Evolutionary conservation across 2,113 vertebrate genomes (phyloP).

Genomic region (Myotis davidii): DNA sequence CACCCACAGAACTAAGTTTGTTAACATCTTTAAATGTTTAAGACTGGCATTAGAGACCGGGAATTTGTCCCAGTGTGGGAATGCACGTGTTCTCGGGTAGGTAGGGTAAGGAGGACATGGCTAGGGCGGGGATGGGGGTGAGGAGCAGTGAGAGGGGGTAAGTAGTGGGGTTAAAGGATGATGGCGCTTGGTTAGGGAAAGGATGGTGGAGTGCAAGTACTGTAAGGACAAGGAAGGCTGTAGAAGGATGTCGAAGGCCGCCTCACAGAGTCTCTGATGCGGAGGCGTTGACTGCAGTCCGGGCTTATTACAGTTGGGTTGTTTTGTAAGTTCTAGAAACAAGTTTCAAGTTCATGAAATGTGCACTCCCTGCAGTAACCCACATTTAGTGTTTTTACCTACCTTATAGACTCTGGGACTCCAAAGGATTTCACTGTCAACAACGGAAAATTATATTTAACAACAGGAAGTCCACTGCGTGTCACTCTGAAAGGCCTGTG

Average conservation of each 20-base stretch:
- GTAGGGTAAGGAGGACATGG: neutral
- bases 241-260: neutral
- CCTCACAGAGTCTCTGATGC: neutral
- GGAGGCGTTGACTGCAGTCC: neutral
- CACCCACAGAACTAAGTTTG: neutral
- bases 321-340: neutral
- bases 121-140: neutral
- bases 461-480: neutral
- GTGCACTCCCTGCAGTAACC: neutral
- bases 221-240: neutral
- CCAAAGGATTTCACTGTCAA: slow-evolving; percentile 18
- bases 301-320: neutral
- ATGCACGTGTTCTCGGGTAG: neutral
- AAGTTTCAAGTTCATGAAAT: neutral
- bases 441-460: slow-evolving; percentile 14
- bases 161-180: neutral
- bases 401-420: neutral
- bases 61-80: neutral
- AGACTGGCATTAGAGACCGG: neutral
- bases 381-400: slow-evolving; percentile 3
- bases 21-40: neutral
- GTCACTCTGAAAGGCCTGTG: neutral
- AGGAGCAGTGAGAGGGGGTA: neutral
- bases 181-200: neutral
- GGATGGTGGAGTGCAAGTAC: neutral